A percentile compares a stretch with the other conserved stretches of the same genome.
These are phyloP conservation scores for Pogonocichla stellata DNA, from an alignment of 2,113 vertebrate species.

Conservation along the genomic window DNA sequence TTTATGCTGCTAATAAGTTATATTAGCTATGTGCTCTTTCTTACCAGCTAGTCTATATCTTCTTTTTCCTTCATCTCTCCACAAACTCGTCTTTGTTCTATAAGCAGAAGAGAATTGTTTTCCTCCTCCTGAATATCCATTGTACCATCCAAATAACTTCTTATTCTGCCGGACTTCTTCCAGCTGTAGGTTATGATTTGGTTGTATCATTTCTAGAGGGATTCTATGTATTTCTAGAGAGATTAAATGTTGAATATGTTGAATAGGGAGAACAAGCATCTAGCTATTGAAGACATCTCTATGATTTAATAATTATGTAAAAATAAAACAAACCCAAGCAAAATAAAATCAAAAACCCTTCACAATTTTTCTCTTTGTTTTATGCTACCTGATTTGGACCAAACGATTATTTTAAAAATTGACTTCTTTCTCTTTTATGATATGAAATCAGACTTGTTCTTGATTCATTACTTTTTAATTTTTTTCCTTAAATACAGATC, in stretches of 20 bases:
- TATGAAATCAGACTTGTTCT: neutral
- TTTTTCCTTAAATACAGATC: neutral
- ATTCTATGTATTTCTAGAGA: neutral
- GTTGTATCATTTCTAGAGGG: neutral
- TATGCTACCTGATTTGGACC: neutral
- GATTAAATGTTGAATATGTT: neutral
- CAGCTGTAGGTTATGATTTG: neutral
- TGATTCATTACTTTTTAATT: neutral
- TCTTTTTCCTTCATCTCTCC: neutral
- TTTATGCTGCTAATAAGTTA: neutral
- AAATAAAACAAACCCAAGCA: neutral
- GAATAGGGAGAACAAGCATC: neutral
- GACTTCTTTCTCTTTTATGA: neutral
- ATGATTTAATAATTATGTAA: neutral
- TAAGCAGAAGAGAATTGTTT: neutral
- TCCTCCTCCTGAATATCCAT: neutral
- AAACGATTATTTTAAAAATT: neutral
- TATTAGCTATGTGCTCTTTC: neutral
- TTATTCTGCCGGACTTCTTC: neutral
- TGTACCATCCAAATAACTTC: neutral
- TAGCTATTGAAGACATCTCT: neutral
- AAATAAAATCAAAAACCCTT: neutral
- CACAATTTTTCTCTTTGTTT: neutral
- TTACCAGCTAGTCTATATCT: neutral
- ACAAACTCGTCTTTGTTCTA: neutral